Conservation (phyloP, 1,140 invertebrate genomes). For the Papilio polytes region DNA sequence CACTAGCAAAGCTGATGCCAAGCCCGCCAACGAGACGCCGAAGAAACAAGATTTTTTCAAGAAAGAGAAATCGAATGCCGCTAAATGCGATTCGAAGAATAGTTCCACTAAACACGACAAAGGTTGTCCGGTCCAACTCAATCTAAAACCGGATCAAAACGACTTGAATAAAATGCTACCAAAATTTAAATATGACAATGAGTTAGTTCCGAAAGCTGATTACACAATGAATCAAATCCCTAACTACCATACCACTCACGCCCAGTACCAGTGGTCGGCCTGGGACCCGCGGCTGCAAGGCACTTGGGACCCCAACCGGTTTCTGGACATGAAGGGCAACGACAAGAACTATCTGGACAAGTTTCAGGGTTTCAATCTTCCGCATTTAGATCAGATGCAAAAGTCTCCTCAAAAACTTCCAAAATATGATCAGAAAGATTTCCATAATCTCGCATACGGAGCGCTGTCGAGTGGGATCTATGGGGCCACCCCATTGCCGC, state of each 20-base stretch:
- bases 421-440: constrained; percentile 81
- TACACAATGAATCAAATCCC: constrained; percentile 85
- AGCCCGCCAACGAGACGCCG: constrained; percentile 68
- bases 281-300: constrained; percentile 84
- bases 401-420: constrained; percentile 81
- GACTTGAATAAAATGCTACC: constrained; percentile 82
- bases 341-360: constrained; percentile 82
- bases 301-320: constrained; percentile 80
- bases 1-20: constrained; percentile 74
- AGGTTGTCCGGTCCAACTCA: constrained; percentile 65
- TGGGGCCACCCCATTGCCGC: constrained; percentile 70
- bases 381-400: constrained; percentile 83
- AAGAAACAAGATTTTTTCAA: constrained; percentile 84
- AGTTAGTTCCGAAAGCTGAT: constrained; percentile 82
- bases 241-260: constrained; percentile 85
- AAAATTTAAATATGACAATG: constrained; percentile 84
- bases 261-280: constrained; percentile 86
- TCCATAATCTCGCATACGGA: constrained; percentile 80
- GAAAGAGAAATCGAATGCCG: constrained; percentile 77
- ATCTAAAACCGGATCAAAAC: constrained; percentile 73
- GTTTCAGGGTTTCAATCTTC: constrained; percentile 83
- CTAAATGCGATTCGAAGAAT: constrained; percentile 77
- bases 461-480: constrained; percentile 76
- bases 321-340: constrained; percentile 78
- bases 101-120: constrained; percentile 78